phyloP scores from a whole-genome alignment of 1,140 invertebrate species.

The Penaeus indicus region DNA sequence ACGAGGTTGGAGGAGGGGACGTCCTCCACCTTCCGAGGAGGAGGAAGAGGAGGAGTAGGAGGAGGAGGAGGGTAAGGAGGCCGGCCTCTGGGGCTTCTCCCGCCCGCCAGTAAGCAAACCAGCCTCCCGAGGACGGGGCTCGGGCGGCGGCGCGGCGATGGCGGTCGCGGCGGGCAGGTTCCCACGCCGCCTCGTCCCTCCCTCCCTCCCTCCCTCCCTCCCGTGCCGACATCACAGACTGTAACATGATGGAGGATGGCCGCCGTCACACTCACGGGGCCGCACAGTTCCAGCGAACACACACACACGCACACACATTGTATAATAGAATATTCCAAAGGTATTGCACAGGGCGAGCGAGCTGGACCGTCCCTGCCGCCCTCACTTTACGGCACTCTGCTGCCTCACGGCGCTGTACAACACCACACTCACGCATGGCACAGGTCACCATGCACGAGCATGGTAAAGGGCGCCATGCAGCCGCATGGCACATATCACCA shows the following conservation, averaged over 20 bases:
- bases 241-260: slow-evolving; percentile 31
- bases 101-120: background rate
- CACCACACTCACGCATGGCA: background rate
- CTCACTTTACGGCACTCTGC: too few species aligned
- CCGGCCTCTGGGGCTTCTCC: background rate
- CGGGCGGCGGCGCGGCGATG: background rate
- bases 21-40: too few species aligned
- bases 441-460: slow-evolving; percentile 2
- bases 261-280: background rate
- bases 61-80: background rate
- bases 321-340: background rate
- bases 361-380: background rate
- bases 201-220: background rate
- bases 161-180: too few species aligned
- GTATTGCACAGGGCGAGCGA: slow-evolving; percentile 52
- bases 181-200: too few species aligned
- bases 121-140: background rate
- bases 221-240: slow-evolving; percentile 52
- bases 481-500: background rate
- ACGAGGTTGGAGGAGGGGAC: too few species aligned
- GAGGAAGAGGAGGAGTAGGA: too few species aligned
- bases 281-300: background rate
- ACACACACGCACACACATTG: background rate
- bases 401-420: too few species aligned
- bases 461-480: slow-evolving; percentile 15